Base-by-base conservation (phyloP, 2,113 vertebrate genomes). In the Otocyon megalotis region DNA sequence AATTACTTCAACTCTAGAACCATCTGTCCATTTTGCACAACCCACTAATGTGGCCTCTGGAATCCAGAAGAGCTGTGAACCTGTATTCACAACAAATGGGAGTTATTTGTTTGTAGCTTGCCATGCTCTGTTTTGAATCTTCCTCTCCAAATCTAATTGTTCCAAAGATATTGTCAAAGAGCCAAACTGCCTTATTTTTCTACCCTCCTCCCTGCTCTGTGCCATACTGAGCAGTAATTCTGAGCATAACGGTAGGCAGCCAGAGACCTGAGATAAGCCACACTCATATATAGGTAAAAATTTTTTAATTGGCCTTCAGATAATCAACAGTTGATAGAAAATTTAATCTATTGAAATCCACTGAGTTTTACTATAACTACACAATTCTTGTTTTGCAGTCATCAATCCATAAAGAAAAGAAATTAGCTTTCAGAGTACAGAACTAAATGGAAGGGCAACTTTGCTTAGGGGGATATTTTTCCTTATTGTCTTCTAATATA, bases 391-490 rank as follows among this genome's bases (percentile, higher is more conserved):
- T 35, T 91, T 65, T 80, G 56, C 2, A 93, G 58, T 80, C 24
- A 82, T 37, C 50, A 88, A 65, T 76, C 48, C 30, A 72, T 65
- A 80, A 84, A 90, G 71, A 90, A 94, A 30, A 74, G 58, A 95
- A 93, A 88, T 65, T 90, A 14, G 17, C 17, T 50, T 95, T 43
- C 43, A 83, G 15, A 37, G 50, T 16, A 65, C 35, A 94, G 76
- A 97, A 94, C 37, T 92, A 85, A 96, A 56, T 95, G 65, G 54
- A 81, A 96, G 65, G 37, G 53, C 37, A 96, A 6, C 19, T 97
- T 92, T 93, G n/a, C n/a, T 94, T 96, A 90, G 30, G 50, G 93
- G 91, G 79, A 48, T 50, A 90, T 96, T 62, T 97, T 81, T 88
- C 19, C 88, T 65, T 71, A 96, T 79, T 48, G 82, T 65, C 79